phyloP scores from a whole-genome alignment of 1,140 invertebrate species.

The Cyclina sinensis region DNA sequence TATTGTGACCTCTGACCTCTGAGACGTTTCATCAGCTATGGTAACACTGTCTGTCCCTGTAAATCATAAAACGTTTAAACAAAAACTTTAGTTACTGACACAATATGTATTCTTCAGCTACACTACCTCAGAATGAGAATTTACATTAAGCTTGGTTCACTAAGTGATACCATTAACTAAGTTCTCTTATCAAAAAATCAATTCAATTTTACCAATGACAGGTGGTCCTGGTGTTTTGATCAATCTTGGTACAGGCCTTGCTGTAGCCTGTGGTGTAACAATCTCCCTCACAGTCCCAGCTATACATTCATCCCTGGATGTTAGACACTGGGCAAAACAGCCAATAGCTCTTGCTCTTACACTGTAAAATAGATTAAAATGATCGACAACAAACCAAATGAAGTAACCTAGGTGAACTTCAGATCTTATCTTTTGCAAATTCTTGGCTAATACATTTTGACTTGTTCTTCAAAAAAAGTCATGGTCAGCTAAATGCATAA shows the following conservation, averaged over 20 bases:
- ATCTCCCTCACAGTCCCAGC: conserved; percentile 86
- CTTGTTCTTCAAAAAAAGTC: too few species aligned
- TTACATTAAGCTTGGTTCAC: not conserved
- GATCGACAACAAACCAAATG: too few species aligned
- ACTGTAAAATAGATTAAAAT: conserved; percentile 73
- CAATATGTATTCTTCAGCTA: too few species aligned
- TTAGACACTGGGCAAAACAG: conserved; percentile 87
- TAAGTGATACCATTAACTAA: not conserved
- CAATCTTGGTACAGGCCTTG: conserved; percentile 58
- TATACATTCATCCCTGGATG: conserved; percentile 83
- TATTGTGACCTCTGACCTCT: conserved; percentile 54
- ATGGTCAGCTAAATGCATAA: too few species aligned
- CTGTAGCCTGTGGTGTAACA: conserved; percentile 81
- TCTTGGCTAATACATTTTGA: too few species aligned
- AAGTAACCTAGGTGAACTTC: too few species aligned
- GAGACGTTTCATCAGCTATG: not conserved
- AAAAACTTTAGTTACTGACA: too few species aligned
- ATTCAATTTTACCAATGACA: not conserved
- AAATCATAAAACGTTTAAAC: not conserved
- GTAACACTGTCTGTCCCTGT: not conserved
- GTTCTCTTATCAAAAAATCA: not conserved
- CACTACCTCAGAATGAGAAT: too few species aligned
- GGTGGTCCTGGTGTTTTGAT: conserved; percentile 73
- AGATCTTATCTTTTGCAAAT: too few species aligned
- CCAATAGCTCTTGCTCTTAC: conserved; percentile 89